Evolutionary conservation across 1,140 invertebrate genomes (phyloP).

Genomic region (Globodera ellingtonae): DNA sequence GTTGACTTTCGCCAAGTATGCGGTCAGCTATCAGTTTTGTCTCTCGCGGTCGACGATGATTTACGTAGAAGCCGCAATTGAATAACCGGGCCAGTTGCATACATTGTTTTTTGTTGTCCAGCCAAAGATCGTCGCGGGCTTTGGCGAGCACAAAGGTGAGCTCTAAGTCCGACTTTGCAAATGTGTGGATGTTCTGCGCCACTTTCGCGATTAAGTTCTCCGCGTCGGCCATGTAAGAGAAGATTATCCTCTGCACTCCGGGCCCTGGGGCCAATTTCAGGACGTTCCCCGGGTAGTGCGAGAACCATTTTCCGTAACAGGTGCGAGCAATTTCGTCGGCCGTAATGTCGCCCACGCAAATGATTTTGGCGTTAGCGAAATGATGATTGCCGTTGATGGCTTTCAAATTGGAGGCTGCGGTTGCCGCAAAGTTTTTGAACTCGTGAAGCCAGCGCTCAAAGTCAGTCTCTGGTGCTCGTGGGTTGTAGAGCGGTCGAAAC

Average conservation of each 20-base stretch:
- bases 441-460: neutral
- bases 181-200: neutral
- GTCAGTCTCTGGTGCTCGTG: neutral
- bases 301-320: no score
- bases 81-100: neutral
- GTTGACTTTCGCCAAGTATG: no score
- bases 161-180: neutral
- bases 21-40: neutral
- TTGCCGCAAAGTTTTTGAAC: neutral
- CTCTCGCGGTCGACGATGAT: neutral
- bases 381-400: neutral
- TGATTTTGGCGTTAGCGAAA: neutral
- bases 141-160: neutral
- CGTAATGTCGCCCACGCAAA: neutral
- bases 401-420: neutral
- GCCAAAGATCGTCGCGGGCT: neutral
- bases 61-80: neutral
- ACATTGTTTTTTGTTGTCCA: neutral
- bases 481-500: neutral
- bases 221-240: neutral
- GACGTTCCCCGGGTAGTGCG: neutral
- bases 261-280: neutral
- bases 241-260: neutral
- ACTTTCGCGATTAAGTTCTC: neutral
- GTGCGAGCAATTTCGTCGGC: neutral